phyloP scores from a whole-genome alignment of 2,888 invertebrate species.

The Calliscelio sp. region DNA sequence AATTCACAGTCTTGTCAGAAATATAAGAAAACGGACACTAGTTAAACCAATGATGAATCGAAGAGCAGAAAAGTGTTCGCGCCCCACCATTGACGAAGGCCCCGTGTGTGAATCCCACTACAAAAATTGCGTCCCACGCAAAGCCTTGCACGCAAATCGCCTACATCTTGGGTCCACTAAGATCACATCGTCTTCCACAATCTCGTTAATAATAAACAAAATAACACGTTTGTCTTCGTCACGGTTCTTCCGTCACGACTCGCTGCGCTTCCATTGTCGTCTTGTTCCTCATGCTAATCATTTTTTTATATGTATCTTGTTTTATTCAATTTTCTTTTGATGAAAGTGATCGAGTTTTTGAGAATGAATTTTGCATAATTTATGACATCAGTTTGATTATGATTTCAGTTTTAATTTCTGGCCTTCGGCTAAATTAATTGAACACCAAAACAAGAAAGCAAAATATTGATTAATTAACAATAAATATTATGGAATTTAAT shows the following conservation, averaged over 20 bases:
- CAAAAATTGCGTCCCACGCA: conserved; percentile 77
- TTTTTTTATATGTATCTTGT: neutral
- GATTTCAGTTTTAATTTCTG: too few relatives aligned
- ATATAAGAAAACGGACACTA: conserved; percentile 31
- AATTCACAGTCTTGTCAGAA: conserved; percentile 17
- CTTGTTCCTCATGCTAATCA: conserved; percentile 21
- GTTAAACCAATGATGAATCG: conserved; percentile 26
- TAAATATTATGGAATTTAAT: too few relatives aligned
- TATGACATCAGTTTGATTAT: too few relatives aligned
- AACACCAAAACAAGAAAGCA: too few relatives aligned
- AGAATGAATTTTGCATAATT: neutral
- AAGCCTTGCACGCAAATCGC: conserved; percentile 76
- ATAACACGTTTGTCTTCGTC: conserved; percentile 23
- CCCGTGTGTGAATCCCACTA: conserved; percentile 70
- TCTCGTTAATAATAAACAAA: conserved; percentile 16
- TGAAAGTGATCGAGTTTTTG: conserved; percentile 9
- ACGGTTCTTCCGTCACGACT: conserved; percentile 39
- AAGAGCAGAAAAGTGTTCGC: conserved; percentile 22
- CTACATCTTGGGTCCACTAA: conserved; percentile 57
- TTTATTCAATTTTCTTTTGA: neutral
- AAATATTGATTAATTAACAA: too few relatives aligned
- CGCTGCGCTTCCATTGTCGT: neutral
- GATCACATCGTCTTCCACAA: conserved; percentile 11
- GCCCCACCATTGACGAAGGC: conserved; percentile 20
- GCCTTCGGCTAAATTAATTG: too few relatives aligned